A percentile compares a stretch with the other conserved stretches of the same genome.
These are phyloP conservation scores for Drosophila punjabiensis DNA, from an alignment of 1,140 invertebrate genomes.

Conservation along the genomic window DNA sequence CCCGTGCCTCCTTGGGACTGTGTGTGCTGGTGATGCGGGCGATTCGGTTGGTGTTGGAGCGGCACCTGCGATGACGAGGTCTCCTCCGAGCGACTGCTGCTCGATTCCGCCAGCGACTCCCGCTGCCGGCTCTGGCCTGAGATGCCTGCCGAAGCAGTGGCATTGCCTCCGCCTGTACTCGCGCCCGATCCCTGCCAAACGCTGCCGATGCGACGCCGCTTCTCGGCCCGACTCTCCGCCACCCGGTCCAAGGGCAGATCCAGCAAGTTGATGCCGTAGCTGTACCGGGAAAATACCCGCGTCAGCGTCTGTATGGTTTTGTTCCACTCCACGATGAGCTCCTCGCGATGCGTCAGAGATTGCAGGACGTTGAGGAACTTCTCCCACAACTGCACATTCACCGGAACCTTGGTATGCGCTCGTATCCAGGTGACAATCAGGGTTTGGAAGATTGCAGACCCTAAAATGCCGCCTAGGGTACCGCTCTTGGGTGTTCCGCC, in stretches of 20 bases:
- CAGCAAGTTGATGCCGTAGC: conserved; percentile 96
- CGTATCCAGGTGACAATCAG: conserved; percentile 99
- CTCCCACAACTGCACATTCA: conserved; percentile 96
- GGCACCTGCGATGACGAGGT: conserved; percentile 60
- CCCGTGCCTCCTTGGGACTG: conserved; percentile 59
- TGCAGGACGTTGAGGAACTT: conserved; percentile 95
- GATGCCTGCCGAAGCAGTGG: conserved; percentile 4
- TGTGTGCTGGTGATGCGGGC: conserved; percentile 68
- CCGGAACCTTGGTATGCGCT: conserved; percentile 97
- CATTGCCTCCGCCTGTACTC: conserved; percentile 25
- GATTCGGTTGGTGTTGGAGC: conserved; percentile 35
- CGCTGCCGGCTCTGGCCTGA: conserved; percentile 44
- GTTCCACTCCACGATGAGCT: conserved; percentile 98
- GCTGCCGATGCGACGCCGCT: conserved; percentile 87
- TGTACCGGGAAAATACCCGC: conserved; percentile 95
- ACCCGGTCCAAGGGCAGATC: conserved; percentile 95
- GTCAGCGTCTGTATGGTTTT: conserved; percentile 99
- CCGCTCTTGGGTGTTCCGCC: conserved; percentile 85
- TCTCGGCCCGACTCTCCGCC: conserved; percentile 92
- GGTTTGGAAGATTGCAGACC: conserved; percentile 97
- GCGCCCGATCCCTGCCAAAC: conserved; percentile 84
- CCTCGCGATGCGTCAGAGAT: conserved; percentile 96
- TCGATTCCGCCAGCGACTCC: conserved; percentile 65
- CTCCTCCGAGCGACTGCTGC: conserved; percentile 78
- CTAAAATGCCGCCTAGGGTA: conserved; percentile 88